Evolutionary conservation across 2,797 vertebrate genomes (phyloP), one percentile per base, ranked within the genome.

Genomic region (Melanotaenia trifasciata): DNA sequence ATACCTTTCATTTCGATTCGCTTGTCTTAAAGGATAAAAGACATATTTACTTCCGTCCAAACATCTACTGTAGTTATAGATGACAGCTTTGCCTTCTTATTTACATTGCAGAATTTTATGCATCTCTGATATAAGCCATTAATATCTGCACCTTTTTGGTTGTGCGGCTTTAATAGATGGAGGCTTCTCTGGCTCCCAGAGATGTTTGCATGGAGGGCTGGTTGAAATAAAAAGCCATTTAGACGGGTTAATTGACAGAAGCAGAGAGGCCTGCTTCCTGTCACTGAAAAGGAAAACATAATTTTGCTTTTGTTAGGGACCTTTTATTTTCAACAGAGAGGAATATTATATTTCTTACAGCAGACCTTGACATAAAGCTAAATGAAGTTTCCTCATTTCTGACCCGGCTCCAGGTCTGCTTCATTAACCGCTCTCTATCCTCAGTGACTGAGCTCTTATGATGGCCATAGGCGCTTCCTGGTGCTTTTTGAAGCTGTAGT

Each of bases 161-260:
- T 53, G 56, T 35, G 32, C 43, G 43, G 32, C 54, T 87, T 79
- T 79, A 79, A 90, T 81, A 81, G 69, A 85, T 78, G 40, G 73
- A 72, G 60, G 67, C 76, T 78, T 70, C 70, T 80, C 82, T 80
- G 77, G 65, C 79, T 79, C 64, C 5, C 35, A 20, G 71, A 66
- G 43, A 76, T 79, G 61, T 74, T 80, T 81, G 58, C 71, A 63
- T 67, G 61, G 35, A 70, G 47, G 64, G 67, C 76, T 78, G 47
- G 81, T 88, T 79, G 58, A 74, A 82, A 83, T 73, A 63, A 84
- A 86, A 80, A 81, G 79, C 74, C 72, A 74, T 84, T 90, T 83
- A 75, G 73, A 88, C 68, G 59, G 75, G 82, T 87, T 86, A 87
- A 90, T 80, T 84, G 85, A 85, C 66, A 71, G 74, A 79, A 78